Base-by-base conservation (phyloP, 1,140 invertebrate species). In the Temnothorax longispinosus region DNA sequence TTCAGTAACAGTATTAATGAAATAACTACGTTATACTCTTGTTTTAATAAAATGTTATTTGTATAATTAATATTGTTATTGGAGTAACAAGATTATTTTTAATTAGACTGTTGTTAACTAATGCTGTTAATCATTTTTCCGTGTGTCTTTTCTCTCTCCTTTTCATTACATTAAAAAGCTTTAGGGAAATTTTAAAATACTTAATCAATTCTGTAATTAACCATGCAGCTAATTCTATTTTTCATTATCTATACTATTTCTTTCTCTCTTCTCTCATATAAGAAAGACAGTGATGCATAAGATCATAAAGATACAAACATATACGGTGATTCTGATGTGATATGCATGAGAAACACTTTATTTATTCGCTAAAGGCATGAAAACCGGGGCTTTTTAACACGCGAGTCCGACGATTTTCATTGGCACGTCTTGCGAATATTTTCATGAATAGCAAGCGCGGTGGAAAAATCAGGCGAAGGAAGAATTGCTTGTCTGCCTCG, bases 351-450 rank as follows among this genome's bases (percentile, higher is more conserved):
- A 65, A 54, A 71, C 13, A 5, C 13, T 54, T 54, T 6, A 58
- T 47, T 58, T 74, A 35, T 58, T 74, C 67, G 11, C 47, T 10
- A 56, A 72, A 27, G 21, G 44, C 15, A 6, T 8, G 50, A 54
- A 52, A 82, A 44, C 11, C 13, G 65, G 2, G 10, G 21, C 38
- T 41, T 72, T 77, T 77, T 32, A 47, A 18, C 5, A 8, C 64
- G 18, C 35, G 38, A 32, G 15, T 21, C 27, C 11, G 11, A 47
- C 8, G 11, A 58, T 74, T 74, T 60, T 1, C 41, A 35, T 0
- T 38, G 27, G 4, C 32, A 35, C 18, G 11, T 27, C 18, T 71
- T 35, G 32, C 41, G 8, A 64, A 56, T 86, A 78, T 85, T 82
- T n/a, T 27, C 13, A 74, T 47, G 54, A 82, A 74, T 58, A 47